phyloP scores from a whole-genome alignment of 2,888 invertebrate genomes.

The Megalurothrips usitatus region DNA sequence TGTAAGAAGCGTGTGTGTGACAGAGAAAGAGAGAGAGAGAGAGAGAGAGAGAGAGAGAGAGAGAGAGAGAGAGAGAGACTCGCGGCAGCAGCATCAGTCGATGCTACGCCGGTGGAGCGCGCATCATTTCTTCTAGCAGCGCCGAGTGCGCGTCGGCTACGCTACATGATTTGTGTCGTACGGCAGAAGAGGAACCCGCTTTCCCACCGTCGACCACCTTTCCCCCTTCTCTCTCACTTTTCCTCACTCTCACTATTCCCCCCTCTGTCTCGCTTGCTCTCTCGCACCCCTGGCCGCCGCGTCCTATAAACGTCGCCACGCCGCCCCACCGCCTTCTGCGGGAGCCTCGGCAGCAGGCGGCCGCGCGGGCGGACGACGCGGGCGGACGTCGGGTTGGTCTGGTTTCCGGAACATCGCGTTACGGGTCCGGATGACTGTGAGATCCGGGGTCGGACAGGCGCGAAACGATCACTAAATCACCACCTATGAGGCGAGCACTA shows the following conservation, averaged over 20 bases:
- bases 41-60: no score
- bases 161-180: no score
- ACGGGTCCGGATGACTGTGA: neutral
- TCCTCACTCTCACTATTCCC: no score
- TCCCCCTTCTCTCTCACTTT: neutral
- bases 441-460: neutral
- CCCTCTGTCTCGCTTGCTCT: no score
- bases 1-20: no score
- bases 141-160: no score
- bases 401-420: neutral
- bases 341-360: neutral
- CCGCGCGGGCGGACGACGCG: neutral
- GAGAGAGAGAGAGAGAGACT: no score
- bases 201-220: neutral
- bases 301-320: neutral
- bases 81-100: no score
- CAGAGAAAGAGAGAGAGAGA: no score
- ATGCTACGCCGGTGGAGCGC: no score
- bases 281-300: neutral
- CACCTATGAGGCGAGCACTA: neutral
- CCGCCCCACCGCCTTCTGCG: neutral
- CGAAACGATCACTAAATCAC: conserved; percentile 6
- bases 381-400: neutral
- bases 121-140: no score
- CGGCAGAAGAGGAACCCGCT: neutral